Conservation (phyloP, 2,797 vertebrate species). For the Pangasius mekongensis region DNA sequence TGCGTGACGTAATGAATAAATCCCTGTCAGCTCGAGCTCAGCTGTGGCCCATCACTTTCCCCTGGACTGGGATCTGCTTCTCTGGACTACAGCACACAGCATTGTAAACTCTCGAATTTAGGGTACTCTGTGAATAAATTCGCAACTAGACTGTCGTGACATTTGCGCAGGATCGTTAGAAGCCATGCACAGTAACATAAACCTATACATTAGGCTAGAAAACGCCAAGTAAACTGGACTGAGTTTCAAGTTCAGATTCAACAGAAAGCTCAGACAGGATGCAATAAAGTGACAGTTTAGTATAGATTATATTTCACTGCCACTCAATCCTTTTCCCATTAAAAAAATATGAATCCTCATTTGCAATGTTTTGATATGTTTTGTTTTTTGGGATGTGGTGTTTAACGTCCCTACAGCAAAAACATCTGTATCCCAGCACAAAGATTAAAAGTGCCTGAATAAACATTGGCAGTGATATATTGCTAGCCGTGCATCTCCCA, state of each 20-base stretch:
- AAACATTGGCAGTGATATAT: constrained; percentile 48
- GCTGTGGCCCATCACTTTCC: constrained; percentile 34
- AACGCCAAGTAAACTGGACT: background rate
- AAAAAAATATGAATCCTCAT: background rate
- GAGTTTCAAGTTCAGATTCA: background rate
- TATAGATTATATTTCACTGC: background rate
- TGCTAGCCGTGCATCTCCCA: constrained; percentile 43
- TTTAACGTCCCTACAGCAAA: constrained; percentile 22
- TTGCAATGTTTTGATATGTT: constrained; percentile 4
- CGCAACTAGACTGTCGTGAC: background rate
- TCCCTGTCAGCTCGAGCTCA: constrained; percentile 24
- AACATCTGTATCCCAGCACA: constrained; percentile 37
- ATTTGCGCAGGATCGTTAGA: background rate
- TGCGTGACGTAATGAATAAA: constrained; percentile 37
- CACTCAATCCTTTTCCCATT: background rate
- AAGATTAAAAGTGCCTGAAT: constrained; percentile 34
- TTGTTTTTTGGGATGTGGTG: background rate
- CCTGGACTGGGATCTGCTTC: constrained; percentile 5
- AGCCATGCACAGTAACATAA: background rate
- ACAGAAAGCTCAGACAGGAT: background rate
- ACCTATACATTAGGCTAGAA: background rate
- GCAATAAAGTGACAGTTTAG: background rate
- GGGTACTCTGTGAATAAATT: background rate
- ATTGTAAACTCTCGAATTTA: background rate
- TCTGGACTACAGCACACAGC: background rate